Evolutionary conservation across 2,888 invertebrate genomes (phyloP), one percentile per base, ranked within the genome.

Genomic region (Euplagia quadripunctaria): DNA sequence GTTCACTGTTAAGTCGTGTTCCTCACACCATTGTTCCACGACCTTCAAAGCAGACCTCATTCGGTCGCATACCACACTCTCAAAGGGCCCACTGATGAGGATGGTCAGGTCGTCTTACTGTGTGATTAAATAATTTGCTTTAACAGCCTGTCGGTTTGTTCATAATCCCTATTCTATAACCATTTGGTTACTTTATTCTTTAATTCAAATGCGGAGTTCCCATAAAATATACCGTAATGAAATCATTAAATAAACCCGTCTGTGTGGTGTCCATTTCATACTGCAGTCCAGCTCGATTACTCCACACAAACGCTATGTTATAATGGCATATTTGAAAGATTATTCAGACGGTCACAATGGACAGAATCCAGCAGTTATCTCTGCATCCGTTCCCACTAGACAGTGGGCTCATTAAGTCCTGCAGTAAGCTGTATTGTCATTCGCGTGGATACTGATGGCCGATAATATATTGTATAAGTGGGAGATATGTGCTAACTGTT

Each of bases 351-450:
- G 7, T 65, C 66, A 64, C 82, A 84, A 82, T 80, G 69, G 17
- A 72, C 66, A 72, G 51, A 51, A 42, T 49, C 6, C 67, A 42
- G 51, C 31, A 51, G 64, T 74, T 83, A 82, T 80, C 76, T 68
- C n/a, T 9, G 31, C n/a, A 82, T 82, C 83, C 41, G 73, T 85
- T 85, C 82, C 55, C 82, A 85, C 65, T 70, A 16, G 67, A 84
- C 85, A 84, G 77, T 73, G 42, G 51, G 63, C 73, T 80, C 72
- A 74, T 82, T 85, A 85, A 64, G 75, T 75, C 76, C 68, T 74
- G 67, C 14, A 49, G 51, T 64, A 82, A 85, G 67, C 14, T 63
- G 51, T 64, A 82, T 85, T 76, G 81, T 83, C 72, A 58, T 71
- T 64, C 64, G 31, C 51, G 75, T 79, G 74, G 73, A 72, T 73